Percentiles rank a stretch among this genome's conserved stretches.
Conservation (phyloP, 2,113 vertebrate genomes). For the Poeciliopsis occidentalis region DNA sequence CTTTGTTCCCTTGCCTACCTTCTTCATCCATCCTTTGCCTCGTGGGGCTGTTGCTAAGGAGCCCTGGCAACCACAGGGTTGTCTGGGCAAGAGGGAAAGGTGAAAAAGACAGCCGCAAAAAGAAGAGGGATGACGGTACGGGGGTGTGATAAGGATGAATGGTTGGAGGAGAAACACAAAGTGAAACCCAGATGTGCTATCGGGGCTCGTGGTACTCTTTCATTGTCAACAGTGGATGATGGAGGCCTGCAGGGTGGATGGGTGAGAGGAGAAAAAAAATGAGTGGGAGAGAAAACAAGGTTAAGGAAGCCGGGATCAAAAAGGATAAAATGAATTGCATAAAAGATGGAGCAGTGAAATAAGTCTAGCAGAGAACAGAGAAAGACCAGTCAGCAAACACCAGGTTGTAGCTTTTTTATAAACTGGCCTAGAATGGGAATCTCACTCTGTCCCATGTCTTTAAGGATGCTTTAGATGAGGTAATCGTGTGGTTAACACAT, state of each 20-base stretch:
- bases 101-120: slow-evolving; percentile 23
- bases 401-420: neutral
- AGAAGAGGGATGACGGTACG: slow-evolving; percentile 3
- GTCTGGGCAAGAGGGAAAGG: slow-evolving; percentile 49
- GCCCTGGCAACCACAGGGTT: slow-evolving; percentile 59
- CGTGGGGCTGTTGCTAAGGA: slow-evolving; percentile 80
- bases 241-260: neutral
- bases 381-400: neutral
- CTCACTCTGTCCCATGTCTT: neutral
- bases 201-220: slow-evolving; percentile 2
- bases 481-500: neutral
- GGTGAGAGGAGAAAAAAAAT: neutral
- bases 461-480: neutral
- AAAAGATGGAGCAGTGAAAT: too few relatives aligned
- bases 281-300: neutral
- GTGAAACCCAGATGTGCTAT: slow-evolving; percentile 63
- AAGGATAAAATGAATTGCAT: too few relatives aligned
- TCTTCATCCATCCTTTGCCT: slow-evolving; percentile 43
- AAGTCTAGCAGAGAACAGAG: neutral
- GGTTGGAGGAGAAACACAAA: slow-evolving; percentile 19
- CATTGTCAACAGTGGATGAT: neutral
- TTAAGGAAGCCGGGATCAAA: neutral
- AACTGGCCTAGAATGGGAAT: too few relatives aligned
- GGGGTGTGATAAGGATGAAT: neutral
- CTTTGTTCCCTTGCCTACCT: slow-evolving; percentile 22